Evolutionary conservation across 2,797 vertebrate genomes (phyloP).

Genomic region (Myotis findleyi): DNA sequence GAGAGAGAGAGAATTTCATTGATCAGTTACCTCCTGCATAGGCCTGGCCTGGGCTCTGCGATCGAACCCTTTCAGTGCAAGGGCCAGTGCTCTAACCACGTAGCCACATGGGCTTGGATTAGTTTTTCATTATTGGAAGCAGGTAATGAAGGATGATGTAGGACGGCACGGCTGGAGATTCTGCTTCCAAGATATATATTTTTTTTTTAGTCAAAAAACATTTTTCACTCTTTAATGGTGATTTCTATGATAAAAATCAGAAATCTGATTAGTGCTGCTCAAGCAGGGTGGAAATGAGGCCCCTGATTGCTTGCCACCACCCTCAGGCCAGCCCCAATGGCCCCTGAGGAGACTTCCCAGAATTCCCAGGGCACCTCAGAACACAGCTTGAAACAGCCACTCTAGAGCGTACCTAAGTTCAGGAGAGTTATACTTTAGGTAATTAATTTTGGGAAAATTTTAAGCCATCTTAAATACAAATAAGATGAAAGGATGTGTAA

Average conservation of each 20-base stretch:
- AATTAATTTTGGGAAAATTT: conserved; percentile 77
- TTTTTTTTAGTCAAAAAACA: not conserved
- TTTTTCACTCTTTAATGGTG: not conserved
- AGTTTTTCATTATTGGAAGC: conserved; percentile 86
- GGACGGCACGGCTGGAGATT: conserved; percentile 51
- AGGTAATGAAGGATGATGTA: conserved; percentile 76
- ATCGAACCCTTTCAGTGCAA: too few species aligned
- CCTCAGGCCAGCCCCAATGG: not conserved
- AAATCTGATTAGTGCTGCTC: not conserved
- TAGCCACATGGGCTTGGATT: not conserved
- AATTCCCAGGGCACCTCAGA: not conserved
- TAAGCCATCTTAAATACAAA: conserved; percentile 78
- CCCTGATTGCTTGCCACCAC: not conserved
- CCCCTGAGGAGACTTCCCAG: not conserved
- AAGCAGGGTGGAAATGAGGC: not conserved
- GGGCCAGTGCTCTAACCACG: too few species aligned
- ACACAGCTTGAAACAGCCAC: conserved; percentile 37
- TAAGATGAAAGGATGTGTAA: conserved; percentile 82
- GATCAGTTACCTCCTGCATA: too few species aligned
- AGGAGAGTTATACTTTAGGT: conserved; percentile 76
- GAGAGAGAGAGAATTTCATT: too few species aligned
- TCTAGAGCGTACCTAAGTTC: conserved; percentile 79
- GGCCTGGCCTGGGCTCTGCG: too few species aligned
- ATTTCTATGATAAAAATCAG: not conserved
- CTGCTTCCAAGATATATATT: conserved; percentile 7